Evolutionary conservation across 2,888 invertebrate genomes (phyloP).

Genomic region (Heliconius ethilla): DNA sequence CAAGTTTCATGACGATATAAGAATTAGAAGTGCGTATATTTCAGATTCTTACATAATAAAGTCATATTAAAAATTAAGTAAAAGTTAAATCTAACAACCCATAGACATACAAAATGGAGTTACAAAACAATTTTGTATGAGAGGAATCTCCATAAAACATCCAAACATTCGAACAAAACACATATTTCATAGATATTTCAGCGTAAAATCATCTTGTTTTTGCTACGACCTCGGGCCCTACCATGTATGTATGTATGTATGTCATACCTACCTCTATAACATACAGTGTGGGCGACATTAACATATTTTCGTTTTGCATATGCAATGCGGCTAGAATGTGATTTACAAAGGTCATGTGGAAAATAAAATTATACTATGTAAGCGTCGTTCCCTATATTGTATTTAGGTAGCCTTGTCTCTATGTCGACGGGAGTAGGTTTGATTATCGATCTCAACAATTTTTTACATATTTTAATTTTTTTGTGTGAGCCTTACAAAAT

Average conservation of each 20-base stretch:
- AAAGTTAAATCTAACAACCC: not conserved
- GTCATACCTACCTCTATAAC: slow-evolving; percentile 15
- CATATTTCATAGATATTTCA: slow-evolving; percentile 29
- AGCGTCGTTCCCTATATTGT: no score
- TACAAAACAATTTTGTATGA: not conserved
- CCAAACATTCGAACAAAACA: slow-evolving; percentile 11
- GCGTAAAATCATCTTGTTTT: slow-evolving; percentile 33
- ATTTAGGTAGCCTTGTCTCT: not conserved
- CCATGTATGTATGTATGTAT: not conserved
- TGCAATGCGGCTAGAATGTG: slow-evolving; percentile 37
- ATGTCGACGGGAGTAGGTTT: not conserved
- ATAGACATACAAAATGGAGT: not conserved
- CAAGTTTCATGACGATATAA: no score
- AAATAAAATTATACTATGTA: slow-evolving; percentile 16
- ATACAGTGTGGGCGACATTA: slow-evolving; percentile 30
- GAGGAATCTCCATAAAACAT: slow-evolving; percentile 11
- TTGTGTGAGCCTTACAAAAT: not conserved
- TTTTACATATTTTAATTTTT: not conserved
- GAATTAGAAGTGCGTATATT: no score
- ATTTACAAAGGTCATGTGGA: slow-evolving; percentile 30
- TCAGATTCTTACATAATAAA: no score
- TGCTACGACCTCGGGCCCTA: slow-evolving; percentile 23
- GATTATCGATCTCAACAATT: not conserved
- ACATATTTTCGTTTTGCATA: slow-evolving; percentile 42
- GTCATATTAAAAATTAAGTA: no score